Percentiles rank a stretch among this genome's conserved stretches.
phyloP scores from a whole-genome alignment of 2,113 vertebrate species.

The Nicator chloris region DNA sequence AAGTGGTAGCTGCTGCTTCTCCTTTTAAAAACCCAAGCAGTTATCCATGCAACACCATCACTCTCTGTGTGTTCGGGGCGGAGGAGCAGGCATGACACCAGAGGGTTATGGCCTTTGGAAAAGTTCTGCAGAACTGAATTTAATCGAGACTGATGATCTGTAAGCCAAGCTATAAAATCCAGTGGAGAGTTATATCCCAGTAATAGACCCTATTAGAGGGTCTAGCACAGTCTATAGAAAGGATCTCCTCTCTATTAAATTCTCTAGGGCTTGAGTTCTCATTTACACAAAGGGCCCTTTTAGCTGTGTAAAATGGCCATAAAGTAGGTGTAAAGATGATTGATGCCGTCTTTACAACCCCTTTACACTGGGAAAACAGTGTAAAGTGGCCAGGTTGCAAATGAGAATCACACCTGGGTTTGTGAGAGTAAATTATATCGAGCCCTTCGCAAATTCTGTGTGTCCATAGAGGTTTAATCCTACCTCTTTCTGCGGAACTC shows the following conservation, averaged over 20 bases:
- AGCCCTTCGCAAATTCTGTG: not conserved
- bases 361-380: conserved; percentile 29
- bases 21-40: not conserved
- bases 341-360: conserved; percentile 16
- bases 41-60: not conserved
- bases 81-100: not conserved
- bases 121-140: conserved; percentile 18
- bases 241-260: conserved; percentile 48
- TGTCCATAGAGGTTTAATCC: not conserved
- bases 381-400: conserved; percentile 42
- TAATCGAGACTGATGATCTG: conserved; percentile 8
- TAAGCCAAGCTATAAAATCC: conserved; percentile 17
- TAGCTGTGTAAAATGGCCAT: conserved; percentile 36
- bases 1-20: not conserved
- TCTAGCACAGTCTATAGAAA: conserved; percentile 1
- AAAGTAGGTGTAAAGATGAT: conserved; percentile 55
- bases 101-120: not conserved
- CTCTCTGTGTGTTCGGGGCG: not conserved
- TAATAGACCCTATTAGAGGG: conserved; percentile 13
- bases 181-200: not conserved
- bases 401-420: conserved; percentile 44
- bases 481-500: not conserved
- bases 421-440: not conserved
- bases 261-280: conserved; percentile 33
- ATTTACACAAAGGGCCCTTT: conserved; percentile 48